Conservation (phyloP, 2,888 invertebrate species). For the Platycheirus rosarum region DNA sequence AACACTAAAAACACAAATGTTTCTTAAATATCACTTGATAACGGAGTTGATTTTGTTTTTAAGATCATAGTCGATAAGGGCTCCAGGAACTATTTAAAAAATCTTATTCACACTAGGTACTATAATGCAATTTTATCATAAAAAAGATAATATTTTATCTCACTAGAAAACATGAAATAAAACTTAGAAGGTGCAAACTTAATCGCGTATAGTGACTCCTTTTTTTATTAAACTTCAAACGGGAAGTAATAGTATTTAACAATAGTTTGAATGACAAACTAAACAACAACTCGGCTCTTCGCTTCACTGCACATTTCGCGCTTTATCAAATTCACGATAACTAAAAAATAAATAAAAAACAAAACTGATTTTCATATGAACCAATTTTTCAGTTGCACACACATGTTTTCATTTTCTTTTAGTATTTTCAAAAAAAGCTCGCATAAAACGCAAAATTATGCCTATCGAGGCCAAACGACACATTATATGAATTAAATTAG, state of each 20-base stretch:
- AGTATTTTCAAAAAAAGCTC: conserved; percentile 33
- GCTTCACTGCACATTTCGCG: conserved; percentile 59
- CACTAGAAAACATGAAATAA: too few species aligned
- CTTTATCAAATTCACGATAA: conserved; percentile 54
- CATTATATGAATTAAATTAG: conserved; percentile 21
- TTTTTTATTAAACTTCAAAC: conserved; percentile 45
- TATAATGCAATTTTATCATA: too few species aligned
- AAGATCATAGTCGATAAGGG: too few species aligned
- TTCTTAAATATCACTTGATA: too few species aligned
- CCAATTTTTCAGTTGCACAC: conserved; percentile 55
- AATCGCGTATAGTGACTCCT: not conserved
- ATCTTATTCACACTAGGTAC: too few species aligned
- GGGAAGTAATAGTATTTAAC: conserved; percentile 52
- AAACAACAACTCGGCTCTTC: conserved; percentile 51
- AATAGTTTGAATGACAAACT: conserved; percentile 41
- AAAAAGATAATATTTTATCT: too few species aligned
- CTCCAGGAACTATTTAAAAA: too few species aligned
- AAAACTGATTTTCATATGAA: conserved; percentile 47
- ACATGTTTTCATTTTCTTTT: conserved; percentile 19
- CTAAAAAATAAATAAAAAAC: conserved; percentile 23
- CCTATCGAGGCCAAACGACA: conserved; percentile 40
- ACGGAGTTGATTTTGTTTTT: too few species aligned
- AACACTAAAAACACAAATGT: too few species aligned
- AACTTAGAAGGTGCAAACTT: not conserved
- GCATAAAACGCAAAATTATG: conserved; percentile 40